Conservation (phyloP, 92 coral and sea anemone species). For the Heliopora coerulea region DNA sequence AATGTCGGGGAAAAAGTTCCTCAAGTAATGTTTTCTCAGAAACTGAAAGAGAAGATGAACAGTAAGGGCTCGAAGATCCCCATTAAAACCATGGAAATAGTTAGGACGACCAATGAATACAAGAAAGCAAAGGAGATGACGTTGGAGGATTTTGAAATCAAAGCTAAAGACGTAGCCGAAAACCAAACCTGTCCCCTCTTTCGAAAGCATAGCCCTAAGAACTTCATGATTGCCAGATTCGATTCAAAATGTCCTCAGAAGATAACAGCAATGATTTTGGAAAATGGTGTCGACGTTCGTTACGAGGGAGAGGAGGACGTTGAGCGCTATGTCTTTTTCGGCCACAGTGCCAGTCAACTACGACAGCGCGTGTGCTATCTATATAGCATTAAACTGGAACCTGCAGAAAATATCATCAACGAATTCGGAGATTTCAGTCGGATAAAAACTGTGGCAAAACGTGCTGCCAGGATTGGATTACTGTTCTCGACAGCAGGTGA, state of each 20-base stretch:
- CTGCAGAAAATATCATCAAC: conserved; percentile 67
- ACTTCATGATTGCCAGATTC: conserved; percentile 64
- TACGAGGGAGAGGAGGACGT: conserved; percentile 42
- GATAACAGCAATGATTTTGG: conserved; percentile 54
- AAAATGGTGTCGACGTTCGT: conserved; percentile 49
- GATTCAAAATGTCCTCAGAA: conserved; percentile 49
- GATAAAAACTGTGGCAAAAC: conserved; percentile 69
- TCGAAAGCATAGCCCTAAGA: conserved; percentile 48
- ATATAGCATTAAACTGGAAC: conserved; percentile 57
- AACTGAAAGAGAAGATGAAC: not conserved
- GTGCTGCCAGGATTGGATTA: conserved; percentile 85
- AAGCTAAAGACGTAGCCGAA: conserved; percentile 32
- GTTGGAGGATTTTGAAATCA: conserved; percentile 53
- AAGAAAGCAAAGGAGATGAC: not conserved
- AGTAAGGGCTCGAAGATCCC: not conserved
- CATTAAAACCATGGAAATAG: conserved; percentile 18
- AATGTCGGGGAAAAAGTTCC: not conserved
- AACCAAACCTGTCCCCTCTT: conserved; percentile 63
- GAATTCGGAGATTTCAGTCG: conserved; percentile 70
- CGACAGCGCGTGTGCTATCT: conserved; percentile 76
- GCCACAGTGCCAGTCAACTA: conserved; percentile 81
- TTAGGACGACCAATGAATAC: not conserved
- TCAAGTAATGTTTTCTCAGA: not conserved
- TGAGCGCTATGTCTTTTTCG: conserved; percentile 66
- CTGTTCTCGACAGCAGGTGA: conserved; percentile 76